Evolutionary conservation across 2,797 vertebrate species (phyloP).

Genomic region (Petrocephalus schoutedeni): DNA sequence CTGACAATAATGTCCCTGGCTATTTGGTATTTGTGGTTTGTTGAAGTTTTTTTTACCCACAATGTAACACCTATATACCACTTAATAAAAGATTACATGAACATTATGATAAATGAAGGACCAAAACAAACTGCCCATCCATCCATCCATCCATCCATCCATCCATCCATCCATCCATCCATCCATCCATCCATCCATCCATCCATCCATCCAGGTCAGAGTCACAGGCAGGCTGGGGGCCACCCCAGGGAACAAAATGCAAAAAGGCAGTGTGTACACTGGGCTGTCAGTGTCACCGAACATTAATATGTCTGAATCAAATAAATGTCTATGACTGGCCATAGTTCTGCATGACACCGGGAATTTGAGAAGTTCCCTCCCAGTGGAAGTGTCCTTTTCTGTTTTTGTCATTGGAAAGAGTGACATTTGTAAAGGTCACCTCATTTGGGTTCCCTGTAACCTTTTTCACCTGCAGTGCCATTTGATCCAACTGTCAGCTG

Average conservation of each 20-base stretch:
- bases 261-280: neutral
- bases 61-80: neutral
- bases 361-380: neutral
- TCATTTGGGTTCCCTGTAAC: conserved; percentile 1
- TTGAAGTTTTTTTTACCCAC: neutral
- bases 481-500: conserved; percentile 9
- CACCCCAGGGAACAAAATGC: neutral
- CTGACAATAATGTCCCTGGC: neutral
- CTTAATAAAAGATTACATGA: neutral
- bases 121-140: neutral
- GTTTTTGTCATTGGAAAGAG: neutral
- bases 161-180: neutral
- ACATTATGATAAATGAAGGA: neutral
- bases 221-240: neutral
- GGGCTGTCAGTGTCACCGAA: neutral
- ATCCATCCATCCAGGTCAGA: neutral
- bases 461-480: conserved; percentile 19
- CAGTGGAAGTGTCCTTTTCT: neutral
- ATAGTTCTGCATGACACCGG: neutral
- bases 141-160: no score
- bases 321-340: neutral
- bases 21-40: neutral
- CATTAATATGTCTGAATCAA: neutral
- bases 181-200: neutral
- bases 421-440: conserved; percentile 27